These are phyloP conservation scores for Megaceryle maxima DNA, from an alignment of 2,113 vertebrate genomes.

Conservation along the genomic window DNA sequence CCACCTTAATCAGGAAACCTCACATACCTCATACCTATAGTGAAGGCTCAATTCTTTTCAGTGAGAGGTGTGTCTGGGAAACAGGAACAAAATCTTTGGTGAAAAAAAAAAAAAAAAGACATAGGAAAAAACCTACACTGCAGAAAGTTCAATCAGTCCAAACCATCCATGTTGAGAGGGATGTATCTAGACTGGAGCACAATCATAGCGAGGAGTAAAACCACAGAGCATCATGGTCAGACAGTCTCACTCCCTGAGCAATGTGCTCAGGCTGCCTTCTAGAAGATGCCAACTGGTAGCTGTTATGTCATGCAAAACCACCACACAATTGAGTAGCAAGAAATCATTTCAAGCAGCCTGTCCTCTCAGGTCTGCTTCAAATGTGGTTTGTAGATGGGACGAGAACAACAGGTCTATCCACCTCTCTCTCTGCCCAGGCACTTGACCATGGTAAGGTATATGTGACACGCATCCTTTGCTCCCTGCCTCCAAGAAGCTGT, in stretches of 20 bases:
- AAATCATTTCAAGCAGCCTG: neutral
- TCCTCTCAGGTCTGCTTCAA: neutral
- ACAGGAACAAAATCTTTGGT: neutral
- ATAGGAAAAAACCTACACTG: neutral
- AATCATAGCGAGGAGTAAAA: neutral
- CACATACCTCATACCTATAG: neutral
- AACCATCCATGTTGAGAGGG: neutral
- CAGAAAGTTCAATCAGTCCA: neutral
- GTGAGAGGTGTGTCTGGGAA: neutral
- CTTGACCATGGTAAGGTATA: accelerated
- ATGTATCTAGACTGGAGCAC: neutral
- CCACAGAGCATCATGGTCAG: neutral
- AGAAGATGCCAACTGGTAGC: neutral
- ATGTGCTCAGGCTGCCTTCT: neutral
- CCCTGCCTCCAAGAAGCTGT: neutral
- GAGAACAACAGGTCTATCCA: neutral
- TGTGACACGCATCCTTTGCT: accelerated
- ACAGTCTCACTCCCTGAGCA: neutral
- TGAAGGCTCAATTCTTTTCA: neutral
- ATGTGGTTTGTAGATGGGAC: neutral
- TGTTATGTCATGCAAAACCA: neutral
- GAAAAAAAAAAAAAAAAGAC: neutral
- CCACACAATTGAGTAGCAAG: neutral
- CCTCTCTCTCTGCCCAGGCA: neutral
- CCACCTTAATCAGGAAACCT: neutral